These are phyloP conservation scores for Sorex maritimensis DNA, from an alignment of 2,797 vertebrate genomes.

Conservation along the genomic window DNA sequence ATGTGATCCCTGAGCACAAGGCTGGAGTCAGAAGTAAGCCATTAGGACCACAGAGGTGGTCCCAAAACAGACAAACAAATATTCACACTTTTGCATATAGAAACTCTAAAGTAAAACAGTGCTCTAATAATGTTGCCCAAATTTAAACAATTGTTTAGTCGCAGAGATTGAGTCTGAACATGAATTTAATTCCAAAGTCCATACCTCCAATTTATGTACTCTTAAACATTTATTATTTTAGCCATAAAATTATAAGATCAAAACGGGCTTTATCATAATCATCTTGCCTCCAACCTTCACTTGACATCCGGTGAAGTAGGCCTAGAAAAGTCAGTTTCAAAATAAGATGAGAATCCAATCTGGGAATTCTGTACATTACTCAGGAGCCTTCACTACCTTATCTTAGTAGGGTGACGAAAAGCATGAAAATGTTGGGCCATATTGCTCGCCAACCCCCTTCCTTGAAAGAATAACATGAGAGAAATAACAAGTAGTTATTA, in stretches of 20 bases:
- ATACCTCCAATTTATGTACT: background rate
- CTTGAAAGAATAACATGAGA: too few relatives aligned
- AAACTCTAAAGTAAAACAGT: slow-evolving; percentile 40
- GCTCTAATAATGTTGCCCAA: background rate
- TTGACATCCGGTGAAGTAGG: background rate
- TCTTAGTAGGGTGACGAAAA: too few relatives aligned
- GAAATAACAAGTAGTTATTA: too few relatives aligned
- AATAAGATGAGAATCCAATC: background rate
- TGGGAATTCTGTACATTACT: background rate
- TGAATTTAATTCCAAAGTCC: background rate
- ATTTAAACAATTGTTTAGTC: background rate
- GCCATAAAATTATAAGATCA: background rate
- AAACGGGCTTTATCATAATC: background rate
- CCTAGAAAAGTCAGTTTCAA: slow-evolving; percentile 7
- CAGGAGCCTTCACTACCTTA: too few relatives aligned
- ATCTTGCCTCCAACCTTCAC: background rate
- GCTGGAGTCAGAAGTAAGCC: too few relatives aligned
- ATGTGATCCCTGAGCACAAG: too few relatives aligned
- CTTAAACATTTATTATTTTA: background rate
- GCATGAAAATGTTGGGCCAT: too few relatives aligned
- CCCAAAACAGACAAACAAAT: too few relatives aligned
- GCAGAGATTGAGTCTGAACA: slow-evolving; percentile 1
- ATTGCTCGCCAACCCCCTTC: too few relatives aligned
- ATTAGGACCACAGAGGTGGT: too few relatives aligned
- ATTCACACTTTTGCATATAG: background rate